Evolutionary conservation across 2,888 invertebrate genomes (phyloP).

Genomic region (Perithous albicinctus): DNA sequence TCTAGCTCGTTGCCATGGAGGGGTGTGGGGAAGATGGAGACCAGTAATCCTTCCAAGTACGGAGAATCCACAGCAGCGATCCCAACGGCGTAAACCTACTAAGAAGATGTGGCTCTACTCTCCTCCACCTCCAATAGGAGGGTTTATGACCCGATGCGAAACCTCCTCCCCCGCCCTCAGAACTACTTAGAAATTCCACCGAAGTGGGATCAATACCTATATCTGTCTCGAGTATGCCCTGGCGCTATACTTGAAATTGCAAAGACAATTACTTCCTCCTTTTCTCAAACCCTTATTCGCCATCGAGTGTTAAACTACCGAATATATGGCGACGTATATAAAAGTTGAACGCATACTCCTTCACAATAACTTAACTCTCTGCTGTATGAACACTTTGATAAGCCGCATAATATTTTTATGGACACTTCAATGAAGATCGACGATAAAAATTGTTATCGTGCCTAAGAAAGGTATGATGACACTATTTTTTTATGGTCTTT

Average conservation of each 20-base stretch:
- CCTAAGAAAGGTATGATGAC: no score
- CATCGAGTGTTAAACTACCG: background rate
- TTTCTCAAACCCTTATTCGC: background rate
- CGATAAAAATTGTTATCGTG: background rate
- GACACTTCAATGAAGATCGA: no score
- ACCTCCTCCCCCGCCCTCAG: constrained; percentile 29
- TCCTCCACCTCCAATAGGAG: constrained; percentile 22
- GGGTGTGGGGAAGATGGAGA: background rate
- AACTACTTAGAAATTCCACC: constrained; percentile 16
- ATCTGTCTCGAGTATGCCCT: constrained; percentile 58
- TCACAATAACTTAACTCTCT: background rate
- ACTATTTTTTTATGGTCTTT: no score
- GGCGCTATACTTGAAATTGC: constrained; percentile 36
- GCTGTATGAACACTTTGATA: background rate
- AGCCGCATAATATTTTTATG: background rate
- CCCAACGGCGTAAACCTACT: constrained; percentile 48
- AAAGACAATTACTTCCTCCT: constrained; percentile 41
- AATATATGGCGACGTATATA: background rate
- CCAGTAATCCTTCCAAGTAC: constrained; percentile 54
- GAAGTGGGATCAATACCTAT: constrained; percentile 51
- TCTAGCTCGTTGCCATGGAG: constrained; percentile 34
- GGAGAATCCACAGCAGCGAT: constrained; percentile 53
- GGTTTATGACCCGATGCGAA: constrained; percentile 57
- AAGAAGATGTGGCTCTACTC: constrained; percentile 32
- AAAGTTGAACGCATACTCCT: background rate